Conservation (phyloP, 2,888 invertebrate genomes). For the Augiades crinisus region DNA sequence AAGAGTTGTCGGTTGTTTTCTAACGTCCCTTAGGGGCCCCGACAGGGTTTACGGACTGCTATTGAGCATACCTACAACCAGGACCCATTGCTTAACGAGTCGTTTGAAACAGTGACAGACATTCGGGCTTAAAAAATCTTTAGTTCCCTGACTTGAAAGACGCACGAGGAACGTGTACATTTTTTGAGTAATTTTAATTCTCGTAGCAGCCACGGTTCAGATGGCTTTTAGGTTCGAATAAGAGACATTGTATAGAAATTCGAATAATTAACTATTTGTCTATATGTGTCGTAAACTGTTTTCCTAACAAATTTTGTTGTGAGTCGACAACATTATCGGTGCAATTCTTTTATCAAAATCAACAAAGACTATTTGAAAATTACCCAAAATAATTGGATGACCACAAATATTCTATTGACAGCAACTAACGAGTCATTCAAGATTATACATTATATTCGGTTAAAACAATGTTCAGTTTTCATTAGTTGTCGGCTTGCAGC, state of each 20-base stretch:
- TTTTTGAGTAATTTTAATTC: slow-evolving; percentile 12
- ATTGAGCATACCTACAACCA: no score
- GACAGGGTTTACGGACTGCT: no score
- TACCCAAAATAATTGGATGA: neutral
- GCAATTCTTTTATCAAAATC: no score
- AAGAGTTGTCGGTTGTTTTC: no score
- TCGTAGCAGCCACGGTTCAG: neutral
- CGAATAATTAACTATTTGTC: slow-evolving; percentile 7
- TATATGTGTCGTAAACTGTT: no score
- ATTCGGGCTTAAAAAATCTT: no score
- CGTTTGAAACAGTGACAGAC: no score
- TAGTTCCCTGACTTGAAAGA: no score
- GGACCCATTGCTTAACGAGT: no score
- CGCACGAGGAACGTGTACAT: no score
- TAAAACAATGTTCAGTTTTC: neutral
- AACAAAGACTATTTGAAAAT: neutral
- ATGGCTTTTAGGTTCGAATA: slow-evolving; percentile 16
- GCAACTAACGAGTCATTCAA: neutral
- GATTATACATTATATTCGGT: neutral
- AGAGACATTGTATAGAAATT: slow-evolving; percentile 1
- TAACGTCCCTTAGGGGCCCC: no score
- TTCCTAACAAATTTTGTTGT: neutral
- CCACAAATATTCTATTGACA: neutral
- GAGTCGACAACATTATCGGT: slow-evolving; percentile 13
- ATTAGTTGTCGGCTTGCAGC: slow-evolving; percentile 9